Evolutionary conservation across 1,140 invertebrate genomes (phyloP), one percentile per base, ranked within the genome.

Genomic region (Stegodyphus mimosarum): DNA sequence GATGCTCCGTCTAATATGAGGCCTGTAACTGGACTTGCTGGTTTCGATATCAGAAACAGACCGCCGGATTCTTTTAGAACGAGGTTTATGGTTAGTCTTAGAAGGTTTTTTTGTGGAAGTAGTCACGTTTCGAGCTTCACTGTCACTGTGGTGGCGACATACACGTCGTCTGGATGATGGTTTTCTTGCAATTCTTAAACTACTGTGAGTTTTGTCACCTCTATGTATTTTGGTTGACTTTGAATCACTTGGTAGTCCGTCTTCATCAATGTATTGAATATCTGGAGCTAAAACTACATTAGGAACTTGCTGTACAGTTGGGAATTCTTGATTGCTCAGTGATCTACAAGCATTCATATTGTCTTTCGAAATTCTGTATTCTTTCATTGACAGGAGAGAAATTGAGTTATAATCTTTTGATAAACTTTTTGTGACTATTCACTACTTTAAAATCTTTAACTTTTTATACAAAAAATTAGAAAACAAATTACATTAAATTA

Each of bases 81-180:
- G 60, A 2, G 52, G 55, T 80, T 51, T 67, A 4, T 33, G 0
- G 49, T n/a, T 33, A 33, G 33, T 60, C 53, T 17, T 81, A 6
- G 48, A 5, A 9, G 11, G 4, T 63, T 81, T 67, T 7, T 13
- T 15, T 17, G 7, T 17, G 2, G 64, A 18, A 5, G 17, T 17
- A 7, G 7, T 67, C 0, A n/a, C 9, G 48, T 55, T 5, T 7
- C 5, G 55, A 52, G 80, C n/a, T 17, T 84, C 81, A 7, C 64
- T 75, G 75, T 86, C 83, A 10, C 83, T 86, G 15, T 78, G 74
- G 11, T 86, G 83, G 11, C 83, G 66, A 17, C 83, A 86, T 6
- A 86, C 33, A 5, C 55, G 67, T 71, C 55, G 48, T 15, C 49
- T 75, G 6, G 66, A 55, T 6, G 73, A 53, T 15, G 13, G 63